Evolutionary conservation across 2,888 invertebrate species (phyloP).

Genomic region (Anarsia innoxiella): DNA sequence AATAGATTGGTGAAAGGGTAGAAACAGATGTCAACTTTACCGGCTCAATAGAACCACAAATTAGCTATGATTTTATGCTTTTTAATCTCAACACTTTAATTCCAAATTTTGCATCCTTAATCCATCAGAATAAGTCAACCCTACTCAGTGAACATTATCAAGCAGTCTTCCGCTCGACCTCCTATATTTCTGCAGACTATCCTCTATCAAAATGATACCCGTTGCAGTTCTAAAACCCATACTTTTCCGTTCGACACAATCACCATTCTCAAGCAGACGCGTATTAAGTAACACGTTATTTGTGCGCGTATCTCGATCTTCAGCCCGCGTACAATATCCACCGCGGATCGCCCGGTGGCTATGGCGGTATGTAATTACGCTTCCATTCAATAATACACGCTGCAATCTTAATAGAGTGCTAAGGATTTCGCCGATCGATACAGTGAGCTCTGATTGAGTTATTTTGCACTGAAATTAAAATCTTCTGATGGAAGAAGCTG

Average conservation of each 20-base stretch:
- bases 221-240: background rate
- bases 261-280: constrained; percentile 1
- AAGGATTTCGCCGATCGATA: constrained; percentile 48
- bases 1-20: no score
- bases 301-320: constrained; percentile 3
- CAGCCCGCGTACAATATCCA: constrained; percentile 22
- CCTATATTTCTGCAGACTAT: background rate
- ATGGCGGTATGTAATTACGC: constrained; percentile 50
- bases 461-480: no score
- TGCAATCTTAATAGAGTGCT: constrained; percentile 63
- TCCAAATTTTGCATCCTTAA: no score
- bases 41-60: no score
- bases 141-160: no score
- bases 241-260: background rate
- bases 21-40: no score
- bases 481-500: no score
- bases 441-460: constrained; percentile 15
- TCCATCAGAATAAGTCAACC: no score
- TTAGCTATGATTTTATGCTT: no score
- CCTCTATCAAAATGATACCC: background rate
- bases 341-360: constrained; percentile 49
- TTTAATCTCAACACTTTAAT: no score
- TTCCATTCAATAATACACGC: constrained; percentile 45
- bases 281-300: constrained; percentile 5
- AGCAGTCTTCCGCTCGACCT: no score